A percentile compares a stretch with the other conserved stretches of the same genome.
phyloP scores from a whole-genome alignment of 2,797 vertebrate genomes.

The Acipenser transmontanus region DNA sequence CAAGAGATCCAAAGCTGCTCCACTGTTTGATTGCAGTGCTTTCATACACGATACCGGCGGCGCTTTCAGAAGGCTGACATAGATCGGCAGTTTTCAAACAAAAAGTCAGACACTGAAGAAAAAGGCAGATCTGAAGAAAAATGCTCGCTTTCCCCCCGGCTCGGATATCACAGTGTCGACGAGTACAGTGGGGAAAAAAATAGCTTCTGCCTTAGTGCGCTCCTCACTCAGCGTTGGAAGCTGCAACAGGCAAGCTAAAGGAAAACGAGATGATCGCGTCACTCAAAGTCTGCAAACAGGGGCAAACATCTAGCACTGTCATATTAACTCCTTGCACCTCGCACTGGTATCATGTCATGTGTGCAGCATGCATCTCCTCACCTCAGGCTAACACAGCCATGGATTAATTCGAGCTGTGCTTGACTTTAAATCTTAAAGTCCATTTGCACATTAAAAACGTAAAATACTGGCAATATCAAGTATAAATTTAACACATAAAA shows the following conservation, averaged over 20 bases:
- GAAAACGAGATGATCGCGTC: conserved; percentile 84
- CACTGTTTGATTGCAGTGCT: conserved; percentile 65
- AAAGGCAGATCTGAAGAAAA: conserved; percentile 35
- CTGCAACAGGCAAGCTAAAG: conserved; percentile 90
- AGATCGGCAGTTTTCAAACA: conserved; percentile 51
- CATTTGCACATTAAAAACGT: no score
- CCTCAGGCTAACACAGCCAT: conserved; percentile 2
- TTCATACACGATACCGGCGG: conserved; percentile 68
- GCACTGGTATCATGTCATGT: conserved; percentile 53
- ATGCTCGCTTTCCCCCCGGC: conserved; percentile 36
- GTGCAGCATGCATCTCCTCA: conserved; percentile 51
- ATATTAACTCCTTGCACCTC: conserved; percentile 62
- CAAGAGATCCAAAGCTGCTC: conserved; percentile 67
- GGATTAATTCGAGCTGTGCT: neutral
- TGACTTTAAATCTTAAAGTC: neutral
- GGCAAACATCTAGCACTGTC: conserved; percentile 66
- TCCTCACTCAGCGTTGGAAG: conserved; percentile 62
- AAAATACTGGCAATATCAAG: neutral
- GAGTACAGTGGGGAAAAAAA: conserved; percentile 36
- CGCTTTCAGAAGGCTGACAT: conserved; percentile 63
- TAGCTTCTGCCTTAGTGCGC: conserved; percentile 48
- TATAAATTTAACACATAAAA: neutral
- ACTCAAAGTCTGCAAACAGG: conserved; percentile 78
- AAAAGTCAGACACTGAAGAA: conserved; percentile 29
- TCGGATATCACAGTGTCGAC: conserved; percentile 53